Evolutionary conservation across 2,113 vertebrate species (phyloP).

Genomic region (Ciconia maguari): DNA sequence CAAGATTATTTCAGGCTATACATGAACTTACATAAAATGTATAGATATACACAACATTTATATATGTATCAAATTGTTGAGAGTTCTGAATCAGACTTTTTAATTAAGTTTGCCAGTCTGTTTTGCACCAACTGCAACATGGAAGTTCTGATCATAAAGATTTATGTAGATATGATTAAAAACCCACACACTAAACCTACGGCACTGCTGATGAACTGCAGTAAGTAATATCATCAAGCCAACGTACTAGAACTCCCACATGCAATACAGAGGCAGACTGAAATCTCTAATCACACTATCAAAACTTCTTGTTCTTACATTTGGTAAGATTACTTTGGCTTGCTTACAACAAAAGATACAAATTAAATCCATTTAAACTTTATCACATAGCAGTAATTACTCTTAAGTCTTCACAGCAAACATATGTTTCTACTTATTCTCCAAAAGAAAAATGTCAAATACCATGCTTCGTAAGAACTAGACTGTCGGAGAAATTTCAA

Average conservation of each 20-base stretch:
- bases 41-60: not conserved
- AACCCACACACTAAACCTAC: not conserved
- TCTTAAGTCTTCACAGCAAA: not conserved
- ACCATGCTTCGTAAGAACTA: conserved; percentile 92
- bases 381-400: conserved; percentile 37
- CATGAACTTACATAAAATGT: not conserved
- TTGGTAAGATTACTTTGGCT: conserved; percentile 48
- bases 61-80: not conserved
- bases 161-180: not conserved
- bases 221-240: conserved; percentile 7
- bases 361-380: conserved; percentile 43
- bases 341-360: conserved; percentile 4
- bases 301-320: conserved; percentile 38
- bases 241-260: conserved; percentile 12
- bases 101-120: not conserved
- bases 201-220: not conserved
- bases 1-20: not conserved
- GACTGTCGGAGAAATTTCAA: conserved; percentile 88
- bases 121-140: not conserved
- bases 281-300: conserved; percentile 7
- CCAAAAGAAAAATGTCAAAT: conserved; percentile 58
- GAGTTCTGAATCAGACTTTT: not conserved
- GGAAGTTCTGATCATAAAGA: not conserved
- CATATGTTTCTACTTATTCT: conserved; percentile 43
- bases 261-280: not conserved